These are phyloP conservation scores for Atta texana DNA, from an alignment of 1,140 invertebrate species.

Conservation along the genomic window DNA sequence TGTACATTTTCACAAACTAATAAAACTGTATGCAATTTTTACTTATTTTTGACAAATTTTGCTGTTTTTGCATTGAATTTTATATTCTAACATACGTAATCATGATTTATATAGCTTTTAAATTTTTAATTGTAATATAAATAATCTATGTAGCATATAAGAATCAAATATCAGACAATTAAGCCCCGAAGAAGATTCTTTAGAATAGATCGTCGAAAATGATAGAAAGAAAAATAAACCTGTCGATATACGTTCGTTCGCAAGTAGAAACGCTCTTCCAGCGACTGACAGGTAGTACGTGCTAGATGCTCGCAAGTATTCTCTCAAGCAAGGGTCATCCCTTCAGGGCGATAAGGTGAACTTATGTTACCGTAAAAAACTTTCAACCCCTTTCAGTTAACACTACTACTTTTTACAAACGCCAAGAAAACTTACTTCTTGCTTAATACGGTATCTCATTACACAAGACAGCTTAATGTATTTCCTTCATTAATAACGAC, in stretches of 20 bases:
- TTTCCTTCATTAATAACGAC: constrained; percentile 27
- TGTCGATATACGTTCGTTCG: constrained; percentile 36
- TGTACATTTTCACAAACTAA: neutral
- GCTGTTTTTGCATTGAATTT: neutral
- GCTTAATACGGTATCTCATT: constrained; percentile 26
- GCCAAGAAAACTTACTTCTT: neutral
- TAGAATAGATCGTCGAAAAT: constrained; percentile 21
- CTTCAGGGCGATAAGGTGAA: constrained; percentile 42
- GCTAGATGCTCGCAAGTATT: constrained; percentile 53
- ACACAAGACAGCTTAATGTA: constrained; percentile 24
- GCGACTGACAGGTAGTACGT: constrained; percentile 43
- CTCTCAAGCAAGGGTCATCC: constrained; percentile 59
- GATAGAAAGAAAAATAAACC: neutral
- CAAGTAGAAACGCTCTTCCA: constrained; percentile 6
- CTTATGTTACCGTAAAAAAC: constrained; percentile 36
- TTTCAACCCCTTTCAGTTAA: constrained; percentile 40
- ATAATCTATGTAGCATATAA: neutral
- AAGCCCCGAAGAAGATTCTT: constrained; percentile 31
- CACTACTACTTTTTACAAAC: constrained; percentile 37
- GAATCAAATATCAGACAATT: constrained; percentile 14
- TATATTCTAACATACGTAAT: neutral
- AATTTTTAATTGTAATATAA: neutral
- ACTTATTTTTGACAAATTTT: neutral
- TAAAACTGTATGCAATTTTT: neutral
- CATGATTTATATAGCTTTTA: neutral